phyloP scores from a whole-genome alignment of 1,140 invertebrate species.

The Amyelois transitella region DNA sequence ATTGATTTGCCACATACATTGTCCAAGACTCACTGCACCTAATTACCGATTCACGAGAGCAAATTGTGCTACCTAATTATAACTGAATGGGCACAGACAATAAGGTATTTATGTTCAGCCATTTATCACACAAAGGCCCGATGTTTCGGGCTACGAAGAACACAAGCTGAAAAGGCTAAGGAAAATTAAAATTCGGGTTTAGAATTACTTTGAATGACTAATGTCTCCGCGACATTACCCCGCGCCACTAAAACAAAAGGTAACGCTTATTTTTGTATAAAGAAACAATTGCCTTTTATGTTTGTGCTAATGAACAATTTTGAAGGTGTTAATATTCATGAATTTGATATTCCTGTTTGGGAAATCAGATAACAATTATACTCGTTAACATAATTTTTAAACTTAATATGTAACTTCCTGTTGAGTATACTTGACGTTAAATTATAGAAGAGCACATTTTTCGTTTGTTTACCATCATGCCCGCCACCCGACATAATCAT shows the following conservation, averaged over 20 bases:
- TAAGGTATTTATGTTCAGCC: slow-evolving; percentile 68
- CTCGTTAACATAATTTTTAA: background rate
- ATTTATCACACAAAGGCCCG: slow-evolving; percentile 68
- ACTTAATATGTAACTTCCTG: background rate
- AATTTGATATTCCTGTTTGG: slow-evolving; percentile 10
- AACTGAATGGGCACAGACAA: slow-evolving; percentile 65
- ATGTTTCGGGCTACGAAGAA: slow-evolving; percentile 55
- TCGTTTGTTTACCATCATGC: slow-evolving; percentile 5
- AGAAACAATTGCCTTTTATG: slow-evolving; percentile 69
- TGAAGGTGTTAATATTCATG: slow-evolving; percentile 23
- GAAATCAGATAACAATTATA: background rate
- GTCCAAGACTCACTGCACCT: slow-evolving; percentile 40
- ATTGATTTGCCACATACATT: slow-evolving; percentile 51
- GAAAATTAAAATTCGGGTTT: slow-evolving; percentile 58
- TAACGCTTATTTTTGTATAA: slow-evolving; percentile 46
- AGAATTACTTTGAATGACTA: slow-evolving; percentile 58
- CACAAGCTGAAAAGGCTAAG: slow-evolving; percentile 44
- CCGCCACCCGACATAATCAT: slow-evolving; percentile 39
- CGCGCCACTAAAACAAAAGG: slow-evolving; percentile 40
- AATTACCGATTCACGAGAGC: slow-evolving; percentile 65
- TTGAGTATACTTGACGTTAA: background rate
- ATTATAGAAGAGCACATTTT: background rate
- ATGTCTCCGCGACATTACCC: slow-evolving; percentile 37
- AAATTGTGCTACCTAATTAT: slow-evolving; percentile 73
- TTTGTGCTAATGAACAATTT: slow-evolving; percentile 39